Evolutionary conservation across 2,797 vertebrate genomes (phyloP), one percentile per base, ranked within the genome.

Genomic region (Salmo trutta): DNA sequence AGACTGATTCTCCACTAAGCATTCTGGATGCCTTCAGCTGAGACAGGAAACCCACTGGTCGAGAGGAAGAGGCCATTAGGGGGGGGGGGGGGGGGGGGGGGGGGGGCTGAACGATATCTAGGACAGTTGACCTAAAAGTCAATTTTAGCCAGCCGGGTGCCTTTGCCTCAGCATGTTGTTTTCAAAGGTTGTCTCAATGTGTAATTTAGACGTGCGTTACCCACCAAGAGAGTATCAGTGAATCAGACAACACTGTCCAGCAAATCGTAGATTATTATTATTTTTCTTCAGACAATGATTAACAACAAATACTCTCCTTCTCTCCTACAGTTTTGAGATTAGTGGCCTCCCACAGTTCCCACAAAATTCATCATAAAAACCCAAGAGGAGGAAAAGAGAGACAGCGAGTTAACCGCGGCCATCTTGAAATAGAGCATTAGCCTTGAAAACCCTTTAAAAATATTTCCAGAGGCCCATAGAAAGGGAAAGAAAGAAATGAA

Each of bases 41-140:
- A 84, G 85, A 82, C 90, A 92, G 92, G 91, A 93, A 91, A 90
- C 82, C 71, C 84, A 80, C 87, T 72, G 51, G 82, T 83, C 82
- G 41, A 77, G 78, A 85, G 84, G 83, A 87, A 86, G 91, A 88
- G 92, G 90, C 90, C 91, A 88, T 75, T 74, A 73, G 82, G 77
- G 85, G 33, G 33, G 33, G 5, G 31, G 0, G n/a, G n/a, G n/a
- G n/a, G n/a, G 31, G 31, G 72, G 82, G 77, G 85, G 85, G 81
- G 64, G 27, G 75, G 75, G 81, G 81, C 78, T 73, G 66, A 36
- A 41, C 8, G 6, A 47, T 24, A 59, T 81, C 75, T 47, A 79
- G 77, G 70, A 64, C 72, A 74, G 79, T 83, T 84, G 62, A 85
- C 85, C 75, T 71, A 74, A 74, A 81, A 73, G 54, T 72, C 31